A percentile compares a stretch with the other conserved stretches of the same genome.
phyloP scores from a whole-genome alignment of 2,888 invertebrate genomes.

The Graphium colonna region DNA sequence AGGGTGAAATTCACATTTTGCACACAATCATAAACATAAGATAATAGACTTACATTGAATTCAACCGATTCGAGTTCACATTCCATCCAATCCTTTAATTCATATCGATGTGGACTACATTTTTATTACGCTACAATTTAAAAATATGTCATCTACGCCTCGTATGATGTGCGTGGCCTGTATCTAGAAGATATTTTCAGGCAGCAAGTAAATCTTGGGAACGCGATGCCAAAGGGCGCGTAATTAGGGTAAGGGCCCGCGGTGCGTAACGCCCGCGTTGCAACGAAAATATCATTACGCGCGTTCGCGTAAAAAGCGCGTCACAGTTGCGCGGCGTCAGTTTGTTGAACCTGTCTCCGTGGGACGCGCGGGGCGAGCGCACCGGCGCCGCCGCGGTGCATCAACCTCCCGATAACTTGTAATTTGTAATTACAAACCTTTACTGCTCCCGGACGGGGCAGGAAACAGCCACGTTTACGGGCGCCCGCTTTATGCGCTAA shows the following conservation, averaged over 20 bases:
- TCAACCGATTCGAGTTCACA: too few species aligned
- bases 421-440: constrained; percentile 76
- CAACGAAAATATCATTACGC: constrained; percentile 62
- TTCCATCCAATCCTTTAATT: too few species aligned
- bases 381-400: constrained; percentile 54
- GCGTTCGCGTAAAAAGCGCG: constrained; percentile 62
- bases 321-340: constrained; percentile 56
- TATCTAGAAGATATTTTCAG: too few species aligned
- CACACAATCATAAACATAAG: too few species aligned
- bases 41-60: too few species aligned
- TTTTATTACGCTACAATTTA: too few species aligned
- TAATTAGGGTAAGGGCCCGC: constrained; percentile 50
- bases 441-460: constrained; percentile 63
- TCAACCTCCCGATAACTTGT: constrained; percentile 75
- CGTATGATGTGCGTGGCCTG: too few species aligned
- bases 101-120: too few species aligned
- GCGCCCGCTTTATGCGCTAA: constrained; percentile 51
- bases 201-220: too few species aligned
- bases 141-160: too few species aligned
- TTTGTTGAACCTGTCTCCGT: constrained; percentile 73
- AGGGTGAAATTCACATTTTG: constrained; percentile 6
- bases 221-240: constrained; percentile 40
- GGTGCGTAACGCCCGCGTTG: constrained; percentile 52
- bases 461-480: constrained; percentile 61
- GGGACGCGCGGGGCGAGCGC: constrained; percentile 52